Base-by-base conservation (phyloP, 2,113 vertebrate genomes). In the Heteronetta atricapilla region DNA sequence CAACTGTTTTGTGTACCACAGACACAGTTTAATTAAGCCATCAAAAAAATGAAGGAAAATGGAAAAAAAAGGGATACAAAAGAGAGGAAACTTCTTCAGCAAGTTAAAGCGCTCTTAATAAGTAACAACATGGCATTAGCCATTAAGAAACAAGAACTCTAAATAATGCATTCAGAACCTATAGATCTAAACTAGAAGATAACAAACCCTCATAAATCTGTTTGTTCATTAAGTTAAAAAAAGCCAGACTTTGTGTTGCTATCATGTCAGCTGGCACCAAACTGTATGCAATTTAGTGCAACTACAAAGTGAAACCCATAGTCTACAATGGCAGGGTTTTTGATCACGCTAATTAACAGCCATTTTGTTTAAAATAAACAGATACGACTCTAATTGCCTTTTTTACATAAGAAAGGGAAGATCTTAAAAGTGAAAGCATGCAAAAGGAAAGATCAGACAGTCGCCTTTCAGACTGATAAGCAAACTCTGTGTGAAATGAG, bases 361-460 rank as follows among this genome's bases (percentile, higher is more conserved):
- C 99, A 99, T 99, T 99, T 99, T 99, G 98, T 99, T 99, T 99
- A 98, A 99, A 99, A 99, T 99, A 99, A 99, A 99, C 99, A 99
- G 99, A 99, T 99, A 99, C 95, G 98, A 98, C 98, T 99, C 98
- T 99, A 99, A 99, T 99, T 99, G 99, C 99, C 99, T 99, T 98
- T 99, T 99, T 99, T 99, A 98, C 99, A 99, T 99, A 99, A 99
- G 99, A 99, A 99, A 99, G 99, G 98, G 97, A 98, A 98, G 98
- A 99, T 99, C 99, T 99, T 99, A 98, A 99, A 99, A 99, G 99
- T 99, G 97, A 98, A 99, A 98, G 98, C 98, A 98, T 77, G 98
- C 97, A 97, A 97, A 97, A 97, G 96, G 92, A 94, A 98, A 98
- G 98, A 99, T 99, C 98, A 99, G 98, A 99, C 97, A 96, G 96